Conservation (phyloP, 23 tunicate species). For the Corella eumyota region DNA sequence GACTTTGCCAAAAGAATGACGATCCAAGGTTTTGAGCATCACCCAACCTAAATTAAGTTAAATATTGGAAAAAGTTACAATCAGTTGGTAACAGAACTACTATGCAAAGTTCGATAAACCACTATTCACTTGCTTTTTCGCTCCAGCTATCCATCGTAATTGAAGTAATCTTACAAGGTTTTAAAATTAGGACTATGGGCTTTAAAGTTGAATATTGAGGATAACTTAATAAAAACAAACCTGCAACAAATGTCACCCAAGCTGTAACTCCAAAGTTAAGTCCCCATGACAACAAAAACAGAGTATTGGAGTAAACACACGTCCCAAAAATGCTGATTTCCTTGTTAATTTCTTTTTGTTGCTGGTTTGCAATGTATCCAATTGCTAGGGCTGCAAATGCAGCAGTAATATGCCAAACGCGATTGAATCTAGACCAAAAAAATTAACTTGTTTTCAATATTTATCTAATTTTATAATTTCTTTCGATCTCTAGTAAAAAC, state of each 20-base stretch:
- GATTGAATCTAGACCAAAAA: conserved; percentile 29
- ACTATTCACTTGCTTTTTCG: too few relatives aligned
- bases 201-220: too few relatives aligned
- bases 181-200: neutral
- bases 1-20: conserved; percentile 34
- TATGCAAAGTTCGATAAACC: too few relatives aligned
- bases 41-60: conserved; percentile 26
- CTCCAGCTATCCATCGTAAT: too few relatives aligned
- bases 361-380: conserved; percentile 13
- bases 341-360: neutral
- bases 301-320: conserved; percentile 9
- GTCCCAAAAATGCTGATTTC: conserved; percentile 7
- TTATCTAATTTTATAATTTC: too few relatives aligned
- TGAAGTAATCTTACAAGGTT: neutral
- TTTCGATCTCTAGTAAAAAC: too few relatives aligned
- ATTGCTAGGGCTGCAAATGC: conserved; percentile 22
- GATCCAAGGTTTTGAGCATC: conserved; percentile 38
- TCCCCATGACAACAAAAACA: conserved; percentile 22
- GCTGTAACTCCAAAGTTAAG: conserved; percentile 48
- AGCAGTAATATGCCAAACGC: conserved; percentile 32
- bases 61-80: neutral
- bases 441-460: too few relatives aligned
- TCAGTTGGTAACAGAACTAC: neutral
- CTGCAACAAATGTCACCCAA: conserved; percentile 78
- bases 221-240: too few relatives aligned